These are phyloP conservation scores for Trididemnum nubilum DNA, from an alignment of 23 tunicate genomes.

Conservation along the genomic window DNA sequence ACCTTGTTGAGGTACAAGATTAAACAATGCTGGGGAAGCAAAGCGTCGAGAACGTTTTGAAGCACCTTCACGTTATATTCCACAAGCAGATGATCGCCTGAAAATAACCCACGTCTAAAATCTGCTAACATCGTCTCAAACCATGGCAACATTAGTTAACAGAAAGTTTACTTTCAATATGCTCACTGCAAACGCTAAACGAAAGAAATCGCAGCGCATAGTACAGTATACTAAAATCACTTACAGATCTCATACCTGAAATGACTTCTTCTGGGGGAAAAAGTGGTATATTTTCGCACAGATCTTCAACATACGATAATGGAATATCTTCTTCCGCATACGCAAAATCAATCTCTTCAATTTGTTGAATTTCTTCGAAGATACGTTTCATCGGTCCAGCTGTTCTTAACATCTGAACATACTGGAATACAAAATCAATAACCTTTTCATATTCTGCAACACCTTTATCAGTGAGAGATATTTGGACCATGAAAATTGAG, in stretches of 20 bases:
- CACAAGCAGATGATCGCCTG: conserved; percentile 54
- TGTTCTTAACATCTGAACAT: conserved; percentile 43
- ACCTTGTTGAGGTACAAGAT: too few species aligned
- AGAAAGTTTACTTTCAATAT: neutral
- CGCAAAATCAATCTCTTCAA: conserved; percentile 70
- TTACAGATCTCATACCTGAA: conserved; percentile 8
- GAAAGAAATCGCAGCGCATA: too few species aligned
- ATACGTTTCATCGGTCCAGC: conserved; percentile 35
- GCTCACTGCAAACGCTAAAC: too few species aligned
- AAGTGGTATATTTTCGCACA: conserved; percentile 35
- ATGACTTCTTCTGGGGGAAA: conserved; percentile 69
- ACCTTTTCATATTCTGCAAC: conserved; percentile 38
- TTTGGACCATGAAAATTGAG: conserved; percentile 44
- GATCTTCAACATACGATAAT: conserved; percentile 30
- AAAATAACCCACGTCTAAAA: neutral
- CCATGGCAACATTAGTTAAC: neutral
- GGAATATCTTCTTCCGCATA: conserved; percentile 60
- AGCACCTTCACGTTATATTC: conserved; percentile 55
- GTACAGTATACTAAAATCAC: too few species aligned
- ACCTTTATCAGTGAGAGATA: conserved; percentile 62
- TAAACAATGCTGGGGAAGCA: conserved; percentile 49
- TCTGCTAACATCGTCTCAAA: neutral
- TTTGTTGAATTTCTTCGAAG: conserved; percentile 63
- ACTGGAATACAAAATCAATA: conserved; percentile 60
- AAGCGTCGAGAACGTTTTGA: conserved; percentile 34